Conservation (phyloP, 2,797 vertebrate species). For the Silurus aristotelis region DNA sequence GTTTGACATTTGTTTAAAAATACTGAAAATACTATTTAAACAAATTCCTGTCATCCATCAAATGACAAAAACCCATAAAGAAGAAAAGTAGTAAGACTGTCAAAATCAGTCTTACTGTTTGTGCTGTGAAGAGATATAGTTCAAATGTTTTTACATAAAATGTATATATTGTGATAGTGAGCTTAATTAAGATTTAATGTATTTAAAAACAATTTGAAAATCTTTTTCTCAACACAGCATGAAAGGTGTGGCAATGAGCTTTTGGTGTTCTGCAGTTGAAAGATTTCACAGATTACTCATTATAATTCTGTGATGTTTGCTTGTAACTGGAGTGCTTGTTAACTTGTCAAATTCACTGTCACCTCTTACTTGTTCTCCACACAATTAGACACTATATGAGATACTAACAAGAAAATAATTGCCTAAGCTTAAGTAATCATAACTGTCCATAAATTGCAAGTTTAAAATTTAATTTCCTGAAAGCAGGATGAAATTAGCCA, state of each 20-base stretch:
- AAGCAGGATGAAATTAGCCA: neutral
- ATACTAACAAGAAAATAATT: neutral
- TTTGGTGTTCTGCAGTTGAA: neutral
- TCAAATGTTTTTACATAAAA: too few species aligned
- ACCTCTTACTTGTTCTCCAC: neutral
- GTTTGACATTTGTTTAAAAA: neutral
- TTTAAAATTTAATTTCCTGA: neutral
- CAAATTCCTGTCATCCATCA: neutral
- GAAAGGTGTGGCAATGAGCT: neutral
- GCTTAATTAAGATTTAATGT: neutral
- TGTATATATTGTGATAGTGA: neutral
- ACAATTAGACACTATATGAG: neutral
- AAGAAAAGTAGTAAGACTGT: neutral
- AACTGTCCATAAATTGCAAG: neutral
- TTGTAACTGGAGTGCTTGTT: neutral
- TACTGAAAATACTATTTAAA: neutral
- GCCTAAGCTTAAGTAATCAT: neutral
- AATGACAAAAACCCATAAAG: neutral
- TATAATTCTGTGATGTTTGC: neutral
- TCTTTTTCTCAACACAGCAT: neutral
- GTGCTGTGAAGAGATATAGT: neutral
- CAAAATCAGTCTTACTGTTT: neutral
- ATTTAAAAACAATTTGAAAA: neutral
- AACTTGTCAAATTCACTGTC: slow-evolving; percentile 1
- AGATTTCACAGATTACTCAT: neutral